phyloP scores from a whole-genome alignment of 2,113 vertebrate species.

The Elanoides forficatus region DNA sequence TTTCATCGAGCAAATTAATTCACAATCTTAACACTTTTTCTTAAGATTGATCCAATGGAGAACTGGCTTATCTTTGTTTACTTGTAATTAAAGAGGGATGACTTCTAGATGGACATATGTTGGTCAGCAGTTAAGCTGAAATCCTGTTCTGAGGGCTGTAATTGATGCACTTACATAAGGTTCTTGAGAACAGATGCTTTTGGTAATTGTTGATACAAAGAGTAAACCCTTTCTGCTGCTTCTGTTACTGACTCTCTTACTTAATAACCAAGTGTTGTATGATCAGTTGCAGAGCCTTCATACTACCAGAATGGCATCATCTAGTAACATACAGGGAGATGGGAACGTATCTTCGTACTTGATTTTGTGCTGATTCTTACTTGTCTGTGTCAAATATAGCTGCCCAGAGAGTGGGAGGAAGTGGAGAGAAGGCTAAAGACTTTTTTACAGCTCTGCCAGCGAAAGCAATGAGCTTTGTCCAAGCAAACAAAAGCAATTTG shows the following conservation, averaged over 20 bases:
- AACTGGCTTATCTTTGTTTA: slow-evolving; percentile 4
- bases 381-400: background rate
- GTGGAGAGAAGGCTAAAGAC: background rate
- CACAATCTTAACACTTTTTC: background rate
- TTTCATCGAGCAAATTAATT: background rate
- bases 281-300: background rate
- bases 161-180: background rate
- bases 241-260: background rate
- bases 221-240: background rate
- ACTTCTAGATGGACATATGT: background rate
- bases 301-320: background rate
- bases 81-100: background rate
- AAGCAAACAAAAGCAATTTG: background rate
- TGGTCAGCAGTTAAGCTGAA: background rate
- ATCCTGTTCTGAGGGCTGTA: background rate
- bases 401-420: background rate
- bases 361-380: background rate
- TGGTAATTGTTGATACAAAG: background rate
- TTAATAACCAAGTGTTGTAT: background rate
- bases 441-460: background rate
- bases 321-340: background rate
- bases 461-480: background rate
- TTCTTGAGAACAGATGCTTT: background rate
- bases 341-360: background rate
- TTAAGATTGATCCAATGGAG: background rate